Conservation (phyloP, 1,140 invertebrate genomes). For the Drosophila murphyi region DNA sequence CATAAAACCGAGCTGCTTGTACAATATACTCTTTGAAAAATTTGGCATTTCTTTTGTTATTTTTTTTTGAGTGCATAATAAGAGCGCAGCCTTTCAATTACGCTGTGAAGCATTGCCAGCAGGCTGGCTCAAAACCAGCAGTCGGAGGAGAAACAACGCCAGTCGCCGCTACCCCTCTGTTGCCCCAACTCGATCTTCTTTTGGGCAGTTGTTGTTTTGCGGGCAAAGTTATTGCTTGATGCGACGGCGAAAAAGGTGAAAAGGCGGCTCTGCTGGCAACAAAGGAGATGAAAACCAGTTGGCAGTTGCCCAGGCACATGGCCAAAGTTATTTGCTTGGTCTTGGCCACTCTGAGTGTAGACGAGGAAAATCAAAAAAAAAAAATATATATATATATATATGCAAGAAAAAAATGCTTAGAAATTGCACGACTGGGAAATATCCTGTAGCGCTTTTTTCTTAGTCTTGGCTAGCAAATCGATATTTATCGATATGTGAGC, state of each 20-base stretch:
- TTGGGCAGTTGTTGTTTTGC: slow-evolving; percentile 15
- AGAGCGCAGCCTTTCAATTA: slow-evolving; percentile 65
- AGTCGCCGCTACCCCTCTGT: not conserved
- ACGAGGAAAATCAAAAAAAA: slow-evolving; percentile 42
- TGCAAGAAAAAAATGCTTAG: not conserved
- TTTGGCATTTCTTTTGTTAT: no score
- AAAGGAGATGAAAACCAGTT: slow-evolving; percentile 47
- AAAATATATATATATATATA: slow-evolving; percentile 8
- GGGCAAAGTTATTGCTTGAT: slow-evolving; percentile 42
- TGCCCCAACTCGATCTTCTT: not conserved
- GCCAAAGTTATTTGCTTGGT: slow-evolving; percentile 50
- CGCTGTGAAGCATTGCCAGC: slow-evolving; percentile 67
- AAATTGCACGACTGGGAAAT: not conserved
- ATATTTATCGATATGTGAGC: no score
- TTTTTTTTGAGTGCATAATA: not conserved
- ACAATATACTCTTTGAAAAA: no score
- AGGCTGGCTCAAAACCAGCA: slow-evolving; percentile 22
- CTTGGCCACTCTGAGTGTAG: slow-evolving; percentile 27
- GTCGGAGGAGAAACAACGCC: slow-evolving; percentile 10
- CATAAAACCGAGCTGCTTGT: no score
- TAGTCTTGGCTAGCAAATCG: no score
- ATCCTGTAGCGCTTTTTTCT: no score
- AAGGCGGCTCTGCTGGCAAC: slow-evolving; percentile 33
- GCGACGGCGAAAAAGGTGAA: slow-evolving; percentile 42
- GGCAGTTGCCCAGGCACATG: slow-evolving; percentile 37